phyloP scores from a whole-genome alignment of 2,888 invertebrate species.

The Sphaerophoria taeniata region DNA sequence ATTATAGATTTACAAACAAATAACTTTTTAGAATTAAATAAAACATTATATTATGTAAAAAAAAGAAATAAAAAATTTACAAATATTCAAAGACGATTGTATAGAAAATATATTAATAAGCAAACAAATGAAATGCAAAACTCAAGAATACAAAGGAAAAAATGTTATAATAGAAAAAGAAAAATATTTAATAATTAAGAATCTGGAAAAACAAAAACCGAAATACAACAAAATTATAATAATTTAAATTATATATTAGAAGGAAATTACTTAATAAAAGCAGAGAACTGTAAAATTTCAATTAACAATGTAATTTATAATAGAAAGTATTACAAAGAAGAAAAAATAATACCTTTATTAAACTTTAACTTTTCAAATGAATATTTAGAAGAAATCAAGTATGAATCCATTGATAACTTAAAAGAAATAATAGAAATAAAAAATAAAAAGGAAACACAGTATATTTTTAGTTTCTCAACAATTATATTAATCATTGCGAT shows the following conservation, averaged over 20 bases:
- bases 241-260: conserved; percentile 9
- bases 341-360: conserved; percentile 32
- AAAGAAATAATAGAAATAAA: conserved; percentile 25
- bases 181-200: conserved; percentile 8
- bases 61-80: conserved; percentile 7
- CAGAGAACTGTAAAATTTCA: conserved; percentile 17
- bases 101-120: conserved; percentile 11
- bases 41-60: conserved; percentile 9
- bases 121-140: conserved; percentile 8
- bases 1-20: conserved; percentile 17
- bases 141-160: conserved; percentile 7
- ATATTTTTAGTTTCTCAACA: conserved; percentile 14
- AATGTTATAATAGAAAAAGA: conserved; percentile 15
- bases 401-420: conserved; percentile 33
- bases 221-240: conserved; percentile 13
- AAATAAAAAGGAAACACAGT: conserved; percentile 19
- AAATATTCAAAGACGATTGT: conserved; percentile 2
- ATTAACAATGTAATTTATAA: conserved; percentile 31
- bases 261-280: conserved; percentile 8
- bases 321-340: conserved; percentile 27
- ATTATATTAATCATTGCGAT: conserved; percentile 17
- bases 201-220: too few species aligned
- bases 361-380: conserved; percentile 22
- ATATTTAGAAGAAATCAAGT: conserved; percentile 29
- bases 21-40: conserved; percentile 9